These are phyloP conservation scores for Geopemphigus sp. DNA, from an alignment of 1,140 invertebrate species.

Conservation along the genomic window DNA sequence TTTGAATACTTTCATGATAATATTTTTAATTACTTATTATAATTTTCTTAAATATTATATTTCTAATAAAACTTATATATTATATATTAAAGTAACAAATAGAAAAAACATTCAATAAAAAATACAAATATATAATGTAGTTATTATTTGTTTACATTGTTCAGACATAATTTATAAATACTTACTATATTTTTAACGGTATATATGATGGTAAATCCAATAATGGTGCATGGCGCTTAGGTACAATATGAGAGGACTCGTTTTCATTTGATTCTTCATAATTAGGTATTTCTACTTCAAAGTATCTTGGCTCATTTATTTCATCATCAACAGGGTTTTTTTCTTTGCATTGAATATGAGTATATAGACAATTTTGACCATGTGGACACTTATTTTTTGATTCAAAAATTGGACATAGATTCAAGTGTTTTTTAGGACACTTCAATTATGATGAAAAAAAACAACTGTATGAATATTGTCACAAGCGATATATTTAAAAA, in stretches of 20 bases:
- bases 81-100: not conserved
- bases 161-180: not conserved
- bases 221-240: slow-evolving; percentile 23
- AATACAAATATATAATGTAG: too few species aligned
- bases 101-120: too few species aligned
- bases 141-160: not conserved
- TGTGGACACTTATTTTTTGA: slow-evolving; percentile 42
- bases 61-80: not conserved
- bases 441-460: slow-evolving; percentile 35
- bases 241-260: slow-evolving; percentile 16
- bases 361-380: slow-evolving; percentile 40
- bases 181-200: slow-evolving; percentile 33
- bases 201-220: slow-evolving; percentile 37
- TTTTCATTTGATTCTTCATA: slow-evolving; percentile 3
- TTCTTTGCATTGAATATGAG: not conserved
- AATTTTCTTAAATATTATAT: too few species aligned
- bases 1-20: too few species aligned
- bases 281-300: slow-evolving; percentile 33
- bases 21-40: too few species aligned
- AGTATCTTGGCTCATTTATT: slow-evolving; percentile 39
- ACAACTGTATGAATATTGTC: slow-evolving; percentile 14
- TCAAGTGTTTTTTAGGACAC: slow-evolving; percentile 44
- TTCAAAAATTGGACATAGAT: slow-evolving; percentile 41
- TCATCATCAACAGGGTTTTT: slow-evolving; percentile 8
- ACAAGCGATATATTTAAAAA: not conserved